Evolutionary conservation across 2,113 vertebrate genomes (phyloP).

Genomic region (Gambusia holbrooki): DNA sequence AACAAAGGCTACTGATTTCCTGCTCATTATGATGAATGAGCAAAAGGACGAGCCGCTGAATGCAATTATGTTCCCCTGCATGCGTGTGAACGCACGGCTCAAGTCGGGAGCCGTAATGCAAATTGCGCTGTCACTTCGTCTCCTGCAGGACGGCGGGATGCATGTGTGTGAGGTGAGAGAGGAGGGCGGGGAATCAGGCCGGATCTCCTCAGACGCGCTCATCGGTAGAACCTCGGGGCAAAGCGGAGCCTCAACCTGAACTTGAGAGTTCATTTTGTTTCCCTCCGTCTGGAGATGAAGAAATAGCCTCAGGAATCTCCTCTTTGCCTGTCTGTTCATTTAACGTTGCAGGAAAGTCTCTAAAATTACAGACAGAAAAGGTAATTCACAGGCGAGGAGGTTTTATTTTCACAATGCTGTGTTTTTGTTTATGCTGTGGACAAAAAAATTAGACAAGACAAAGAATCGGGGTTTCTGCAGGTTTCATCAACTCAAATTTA

Average conservation of each 20-base stretch:
- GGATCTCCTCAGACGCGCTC: slow-evolving; percentile 43
- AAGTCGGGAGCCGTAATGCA: slow-evolving; percentile 58
- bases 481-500: no score
- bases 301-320: slow-evolving; percentile 63
- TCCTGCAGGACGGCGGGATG: slow-evolving; percentile 51
- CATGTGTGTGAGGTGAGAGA: slow-evolving; percentile 48
- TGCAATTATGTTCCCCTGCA: slow-evolving; percentile 11
- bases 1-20: slow-evolving; percentile 37
- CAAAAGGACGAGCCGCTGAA: slow-evolving; percentile 18
- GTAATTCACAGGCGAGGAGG: slow-evolving; percentile 72
- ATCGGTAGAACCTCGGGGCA: slow-evolving; percentile 60
- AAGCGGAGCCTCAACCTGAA: slow-evolving; percentile 75
- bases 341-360: slow-evolving; percentile 66
- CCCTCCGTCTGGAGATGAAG: slow-evolving; percentile 65
- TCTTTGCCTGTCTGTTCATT: slow-evolving; percentile 57
- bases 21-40: slow-evolving; percentile 31
- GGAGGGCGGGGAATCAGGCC: slow-evolving; percentile 40
- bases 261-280: slow-evolving; percentile 76
- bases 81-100: slow-evolving; percentile 22
- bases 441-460: slow-evolving; percentile 58
- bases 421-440: slow-evolving; percentile 5
- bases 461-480: slow-evolving; percentile 16
- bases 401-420: slow-evolving; percentile 50
- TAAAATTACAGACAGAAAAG: slow-evolving; percentile 70
- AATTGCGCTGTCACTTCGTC: slow-evolving; percentile 75